Percentiles rank a stretch among this genome's conserved stretches.
These are phyloP conservation scores for Himalopsyche japonica DNA, from an alignment of 2,888 invertebrate species.

Conservation along the genomic window DNA sequence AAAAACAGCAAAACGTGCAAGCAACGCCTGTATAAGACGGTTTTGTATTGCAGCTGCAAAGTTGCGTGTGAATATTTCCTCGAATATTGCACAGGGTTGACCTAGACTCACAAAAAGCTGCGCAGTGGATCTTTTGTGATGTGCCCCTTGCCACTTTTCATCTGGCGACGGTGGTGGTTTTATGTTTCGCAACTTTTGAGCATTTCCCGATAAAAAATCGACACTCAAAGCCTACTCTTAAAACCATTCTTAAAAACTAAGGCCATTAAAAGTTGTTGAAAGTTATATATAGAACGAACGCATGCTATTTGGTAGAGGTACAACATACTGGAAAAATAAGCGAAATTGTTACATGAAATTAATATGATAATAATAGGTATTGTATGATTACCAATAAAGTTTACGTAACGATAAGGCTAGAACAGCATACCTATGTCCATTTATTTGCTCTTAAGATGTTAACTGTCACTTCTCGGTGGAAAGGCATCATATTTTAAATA, in stretches of 20 bases:
- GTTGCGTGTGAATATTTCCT: background rate
- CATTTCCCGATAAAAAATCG: background rate
- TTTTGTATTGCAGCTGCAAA: background rate
- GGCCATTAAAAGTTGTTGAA: too few relatives aligned
- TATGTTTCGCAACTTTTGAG: background rate
- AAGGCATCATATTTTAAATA: too few relatives aligned
- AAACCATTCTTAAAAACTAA: background rate
- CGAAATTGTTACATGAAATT: too few relatives aligned
- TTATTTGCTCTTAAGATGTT: too few relatives aligned
- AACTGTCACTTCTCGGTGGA: too few relatives aligned
- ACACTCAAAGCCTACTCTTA: background rate
- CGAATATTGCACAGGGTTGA: background rate
- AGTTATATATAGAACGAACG: too few relatives aligned
- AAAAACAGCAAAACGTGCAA: background rate
- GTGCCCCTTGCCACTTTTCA: constrained; percentile 5
- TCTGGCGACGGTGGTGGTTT: background rate
- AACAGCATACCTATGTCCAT: too few relatives aligned
- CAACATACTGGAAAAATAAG: too few relatives aligned
- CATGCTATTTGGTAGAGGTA: too few relatives aligned
- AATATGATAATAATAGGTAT: too few relatives aligned
- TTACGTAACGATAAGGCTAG: too few relatives aligned
- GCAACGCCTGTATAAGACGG: background rate
- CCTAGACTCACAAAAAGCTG: constrained; percentile 16
- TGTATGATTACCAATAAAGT: too few relatives aligned
- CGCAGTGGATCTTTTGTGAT: constrained; percentile 10